A percentile compares a stretch with the other conserved stretches of the same genome.
Conservation (phyloP, 2,888 invertebrate species). For the Leucophenga maculata region DNA sequence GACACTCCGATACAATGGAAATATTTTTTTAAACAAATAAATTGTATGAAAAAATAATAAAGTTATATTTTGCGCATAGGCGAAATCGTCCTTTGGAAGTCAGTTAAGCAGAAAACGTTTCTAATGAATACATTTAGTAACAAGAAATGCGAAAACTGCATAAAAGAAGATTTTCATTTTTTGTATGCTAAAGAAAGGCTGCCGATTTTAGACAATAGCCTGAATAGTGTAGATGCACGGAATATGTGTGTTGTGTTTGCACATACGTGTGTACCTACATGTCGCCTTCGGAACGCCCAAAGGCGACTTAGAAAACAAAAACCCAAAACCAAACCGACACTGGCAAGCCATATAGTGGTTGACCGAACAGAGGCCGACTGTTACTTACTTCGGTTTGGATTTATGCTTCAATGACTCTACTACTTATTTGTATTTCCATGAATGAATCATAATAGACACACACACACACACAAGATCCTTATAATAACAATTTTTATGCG, state of each 20-base stretch:
- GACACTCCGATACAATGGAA: slow-evolving; percentile 2
- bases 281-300: slow-evolving; percentile 44
- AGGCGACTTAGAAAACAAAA: slow-evolving; percentile 25
- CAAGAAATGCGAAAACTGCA: background rate
- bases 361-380: slow-evolving; percentile 50
- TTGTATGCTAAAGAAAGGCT: background rate
- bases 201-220: background rate
- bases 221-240: background rate
- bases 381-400: slow-evolving; percentile 27
- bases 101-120: slow-evolving; percentile 20
- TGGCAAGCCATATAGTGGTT: slow-evolving; percentile 60
- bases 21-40: slow-evolving; percentile 15
- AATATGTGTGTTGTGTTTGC: slow-evolving; percentile 38
- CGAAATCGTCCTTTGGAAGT: slow-evolving; percentile 6
- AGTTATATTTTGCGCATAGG: background rate
- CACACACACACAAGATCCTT: slow-evolving; percentile 31
- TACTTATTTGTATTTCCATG: slow-evolving; percentile 26
- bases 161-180: background rate
- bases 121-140: slow-evolving; percentile 19
- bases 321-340: slow-evolving; percentile 36
- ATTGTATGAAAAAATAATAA: slow-evolving; percentile 14
- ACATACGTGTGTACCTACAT: slow-evolving; percentile 37
- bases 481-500: slow-evolving; percentile 53
- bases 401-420: slow-evolving; percentile 21
- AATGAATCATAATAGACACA: slow-evolving; percentile 23